Conservation (phyloP, 2,113 vertebrate species). For the Cairina moschata region DNA sequence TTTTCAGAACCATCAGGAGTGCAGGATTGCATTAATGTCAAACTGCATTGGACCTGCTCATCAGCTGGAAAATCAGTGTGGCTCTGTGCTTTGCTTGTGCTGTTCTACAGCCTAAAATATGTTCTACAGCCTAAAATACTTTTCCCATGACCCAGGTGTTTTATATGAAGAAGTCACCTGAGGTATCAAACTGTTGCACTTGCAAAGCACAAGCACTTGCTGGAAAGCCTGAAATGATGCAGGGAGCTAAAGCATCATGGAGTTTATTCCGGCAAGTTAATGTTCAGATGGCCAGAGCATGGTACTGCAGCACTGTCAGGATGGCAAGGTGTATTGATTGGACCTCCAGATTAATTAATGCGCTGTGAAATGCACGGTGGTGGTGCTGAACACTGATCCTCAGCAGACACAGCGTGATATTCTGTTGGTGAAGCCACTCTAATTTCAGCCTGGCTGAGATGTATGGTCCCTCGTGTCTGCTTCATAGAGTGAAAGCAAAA, state of each 20-base stretch:
- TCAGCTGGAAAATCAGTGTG: background rate
- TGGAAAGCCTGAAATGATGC: background rate
- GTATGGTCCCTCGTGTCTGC: background rate
- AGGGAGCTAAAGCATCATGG: fast-evolving
- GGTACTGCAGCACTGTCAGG: background rate
- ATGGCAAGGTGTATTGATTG: fast-evolving
- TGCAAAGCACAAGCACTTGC: background rate
- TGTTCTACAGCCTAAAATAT: background rate
- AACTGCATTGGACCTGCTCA: background rate
- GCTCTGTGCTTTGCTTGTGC: background rate
- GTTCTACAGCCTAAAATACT: background rate
- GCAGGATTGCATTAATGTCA: background rate
- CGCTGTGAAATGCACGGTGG: background rate
- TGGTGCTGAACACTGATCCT: background rate
- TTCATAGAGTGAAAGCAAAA: background rate
- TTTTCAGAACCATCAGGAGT: background rate
- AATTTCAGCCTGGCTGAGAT: background rate
- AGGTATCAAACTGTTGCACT: background rate
- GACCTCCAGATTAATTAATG: background rate
- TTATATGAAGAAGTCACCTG: background rate
- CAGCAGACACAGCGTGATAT: background rate
- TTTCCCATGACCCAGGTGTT: background rate
- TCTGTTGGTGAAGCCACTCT: background rate
- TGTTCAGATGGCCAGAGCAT: background rate
- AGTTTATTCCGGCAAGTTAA: background rate